Percentiles rank a stretch among this genome's conserved stretches.
Conservation (phyloP, 2,888 invertebrate genomes). For the Trichopoda pennipes region DNA sequence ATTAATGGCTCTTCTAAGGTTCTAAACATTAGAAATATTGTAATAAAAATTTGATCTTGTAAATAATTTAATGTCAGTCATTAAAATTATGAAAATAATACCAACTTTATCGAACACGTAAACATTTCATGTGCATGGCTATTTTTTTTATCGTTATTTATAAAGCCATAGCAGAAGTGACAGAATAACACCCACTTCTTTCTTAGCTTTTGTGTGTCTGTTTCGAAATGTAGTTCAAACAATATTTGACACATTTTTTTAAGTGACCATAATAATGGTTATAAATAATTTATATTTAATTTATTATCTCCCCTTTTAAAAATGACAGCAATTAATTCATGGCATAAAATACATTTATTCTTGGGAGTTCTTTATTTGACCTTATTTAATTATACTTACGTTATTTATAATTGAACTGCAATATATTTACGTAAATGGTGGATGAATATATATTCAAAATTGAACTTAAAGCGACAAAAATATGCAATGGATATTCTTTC, state of each 20-base stretch:
- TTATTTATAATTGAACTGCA: no score
- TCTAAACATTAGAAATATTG: not conserved
- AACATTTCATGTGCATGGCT: constrained; percentile 20
- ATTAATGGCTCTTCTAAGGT: not conserved
- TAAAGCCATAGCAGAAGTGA: not conserved
- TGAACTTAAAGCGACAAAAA: no score
- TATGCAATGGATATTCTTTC: no score
- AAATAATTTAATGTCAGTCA: constrained; percentile 53
- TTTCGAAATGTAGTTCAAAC: constrained; percentile 1
- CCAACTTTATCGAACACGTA: constrained; percentile 34
- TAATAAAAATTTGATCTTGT: constrained; percentile 22
- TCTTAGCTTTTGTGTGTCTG: not conserved
- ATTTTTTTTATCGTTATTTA: constrained; percentile 28
- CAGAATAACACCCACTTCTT: not conserved
- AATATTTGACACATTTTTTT: constrained; percentile 54
- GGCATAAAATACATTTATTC: not conserved
- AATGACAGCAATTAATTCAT: not conserved
- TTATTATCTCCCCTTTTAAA: constrained; percentile 6
- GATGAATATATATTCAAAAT: no score
- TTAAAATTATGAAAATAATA: constrained; percentile 53
- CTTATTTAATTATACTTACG: no score
- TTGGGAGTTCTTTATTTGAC: no score
- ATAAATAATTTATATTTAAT: constrained; percentile 51
- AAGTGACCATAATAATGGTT: constrained; percentile 57
- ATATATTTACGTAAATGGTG: no score